These are phyloP conservation scores for Peromyscus aztecus DNA, from an alignment of 2,797 vertebrate species.

Conservation along the genomic window DNA sequence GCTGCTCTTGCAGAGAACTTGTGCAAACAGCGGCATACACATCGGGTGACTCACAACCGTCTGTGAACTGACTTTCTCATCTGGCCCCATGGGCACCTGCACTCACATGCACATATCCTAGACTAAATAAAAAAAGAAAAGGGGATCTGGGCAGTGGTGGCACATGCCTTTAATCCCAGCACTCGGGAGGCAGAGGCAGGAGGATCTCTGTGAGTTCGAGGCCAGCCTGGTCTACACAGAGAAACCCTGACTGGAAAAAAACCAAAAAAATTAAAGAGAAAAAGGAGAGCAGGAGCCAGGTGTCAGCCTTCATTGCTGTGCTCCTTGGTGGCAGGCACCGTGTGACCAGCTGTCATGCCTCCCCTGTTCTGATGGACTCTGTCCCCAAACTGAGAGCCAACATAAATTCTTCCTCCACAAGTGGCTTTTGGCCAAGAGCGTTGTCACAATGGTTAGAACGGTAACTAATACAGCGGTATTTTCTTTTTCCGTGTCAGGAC, in stretches of 20 bases:
- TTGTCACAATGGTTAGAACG: neutral
- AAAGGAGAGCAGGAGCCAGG: neutral
- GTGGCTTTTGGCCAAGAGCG: neutral
- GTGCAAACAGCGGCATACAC: neutral
- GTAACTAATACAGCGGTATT: neutral
- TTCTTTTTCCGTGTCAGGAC: neutral
- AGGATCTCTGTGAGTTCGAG: neutral
- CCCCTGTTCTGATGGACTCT: neutral
- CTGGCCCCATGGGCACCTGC: neutral
- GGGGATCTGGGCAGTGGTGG: neutral
- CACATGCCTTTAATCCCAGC: neutral
- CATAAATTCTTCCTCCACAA: neutral
- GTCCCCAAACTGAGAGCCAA: neutral
- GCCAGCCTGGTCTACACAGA: neutral
- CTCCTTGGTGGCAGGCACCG: neutral
- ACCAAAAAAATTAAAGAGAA: neutral
- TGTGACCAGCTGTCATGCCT: neutral
- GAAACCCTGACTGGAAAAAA: neutral
- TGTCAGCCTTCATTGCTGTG: neutral
- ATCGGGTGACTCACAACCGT: neutral
- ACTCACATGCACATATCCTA: neutral
- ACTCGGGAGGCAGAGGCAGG: neutral
- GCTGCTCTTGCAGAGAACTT: neutral
- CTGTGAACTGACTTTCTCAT: neutral
- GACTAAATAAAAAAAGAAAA: neutral